Conservation (phyloP, 2,888 invertebrate species). For the Malacosoma neustria region DNA sequence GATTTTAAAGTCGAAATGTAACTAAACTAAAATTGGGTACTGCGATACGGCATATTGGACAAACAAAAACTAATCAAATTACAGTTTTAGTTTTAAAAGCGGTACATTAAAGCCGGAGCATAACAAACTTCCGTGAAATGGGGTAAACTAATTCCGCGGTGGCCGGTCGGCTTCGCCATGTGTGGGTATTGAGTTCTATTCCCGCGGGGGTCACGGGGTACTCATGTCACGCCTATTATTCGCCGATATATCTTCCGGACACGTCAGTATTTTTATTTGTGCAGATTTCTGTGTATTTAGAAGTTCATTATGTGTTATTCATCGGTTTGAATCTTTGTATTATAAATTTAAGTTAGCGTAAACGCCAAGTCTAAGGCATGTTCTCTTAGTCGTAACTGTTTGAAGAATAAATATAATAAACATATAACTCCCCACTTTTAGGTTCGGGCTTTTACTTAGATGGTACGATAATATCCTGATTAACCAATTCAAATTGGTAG, state of each 20-base stretch:
- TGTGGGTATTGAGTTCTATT: constrained; percentile 53
- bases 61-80: constrained; percentile 1
- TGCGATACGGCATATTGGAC: no score
- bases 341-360: no score
- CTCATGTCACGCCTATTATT: constrained; percentile 72
- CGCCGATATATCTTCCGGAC: constrained; percentile 61
- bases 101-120: constrained; percentile 28
- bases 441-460: no score
- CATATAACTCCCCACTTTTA: no score
- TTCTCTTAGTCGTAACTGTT: no score
- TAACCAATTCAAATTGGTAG: no score
- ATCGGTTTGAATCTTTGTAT: no score
- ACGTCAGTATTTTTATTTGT: constrained; percentile 64
- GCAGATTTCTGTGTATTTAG: constrained; percentile 46
- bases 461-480: no score
- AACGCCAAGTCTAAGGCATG: no score
- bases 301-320: constrained; percentile 49
- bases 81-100: constrained; percentile 12
- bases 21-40: no score
- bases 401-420: no score
- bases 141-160: constrained; percentile 59
- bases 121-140: constrained; percentile 67
- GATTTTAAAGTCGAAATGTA: no score
- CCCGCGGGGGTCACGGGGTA: constrained; percentile 48
- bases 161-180: constrained; percentile 49